A percentile compares a stretch with the other conserved stretches of the same genome.
Evolutionary conservation across 2,888 invertebrate genomes (phyloP).

Genomic region (Blera fallax): DNA sequence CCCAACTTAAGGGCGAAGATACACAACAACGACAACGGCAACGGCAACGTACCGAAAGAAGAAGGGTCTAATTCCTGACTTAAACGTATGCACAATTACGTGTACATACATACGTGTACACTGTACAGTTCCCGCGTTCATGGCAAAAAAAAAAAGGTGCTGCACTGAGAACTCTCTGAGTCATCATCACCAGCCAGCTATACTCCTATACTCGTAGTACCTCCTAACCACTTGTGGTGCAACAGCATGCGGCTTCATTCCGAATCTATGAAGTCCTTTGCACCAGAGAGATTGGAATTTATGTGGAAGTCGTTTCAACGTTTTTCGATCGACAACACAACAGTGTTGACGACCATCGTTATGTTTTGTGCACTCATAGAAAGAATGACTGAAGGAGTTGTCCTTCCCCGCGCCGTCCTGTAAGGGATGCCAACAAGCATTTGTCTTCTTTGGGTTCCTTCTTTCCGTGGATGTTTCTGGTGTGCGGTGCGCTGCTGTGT

Average conservation of each 20-base stretch:
- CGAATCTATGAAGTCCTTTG: slow-evolving; percentile 54
- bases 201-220: slow-evolving; percentile 9
- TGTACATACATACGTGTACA: slow-evolving; percentile 27
- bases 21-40: background rate
- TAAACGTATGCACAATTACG: slow-evolving; percentile 63
- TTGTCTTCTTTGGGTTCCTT: slow-evolving; percentile 51
- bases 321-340: slow-evolving; percentile 35
- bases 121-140: slow-evolving; percentile 9
- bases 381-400: slow-evolving; percentile 60
- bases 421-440: slow-evolving; percentile 62
- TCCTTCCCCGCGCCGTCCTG: slow-evolving; percentile 16
- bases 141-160: slow-evolving; percentile 5
- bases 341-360: slow-evolving; percentile 54
- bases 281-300: slow-evolving; percentile 64
- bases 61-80: slow-evolving; percentile 63
- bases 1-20: slow-evolving; percentile 67
- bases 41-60: slow-evolving; percentile 7
- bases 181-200: slow-evolving; percentile 60
- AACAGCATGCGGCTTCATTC: slow-evolving; percentile 56
- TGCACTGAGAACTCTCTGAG: slow-evolving; percentile 55
- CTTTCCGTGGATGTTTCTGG: background rate
- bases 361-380: slow-evolving; percentile 32
- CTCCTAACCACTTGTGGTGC: slow-evolving; percentile 66
- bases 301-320: slow-evolving; percentile 55
- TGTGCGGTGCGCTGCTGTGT: slow-evolving; percentile 15